A percentile compares a stretch with the other conserved stretches of the same genome.
Evolutionary conservation across 2,888 invertebrate species (phyloP).

Genomic region (Chalcosyrphus nemorum): DNA sequence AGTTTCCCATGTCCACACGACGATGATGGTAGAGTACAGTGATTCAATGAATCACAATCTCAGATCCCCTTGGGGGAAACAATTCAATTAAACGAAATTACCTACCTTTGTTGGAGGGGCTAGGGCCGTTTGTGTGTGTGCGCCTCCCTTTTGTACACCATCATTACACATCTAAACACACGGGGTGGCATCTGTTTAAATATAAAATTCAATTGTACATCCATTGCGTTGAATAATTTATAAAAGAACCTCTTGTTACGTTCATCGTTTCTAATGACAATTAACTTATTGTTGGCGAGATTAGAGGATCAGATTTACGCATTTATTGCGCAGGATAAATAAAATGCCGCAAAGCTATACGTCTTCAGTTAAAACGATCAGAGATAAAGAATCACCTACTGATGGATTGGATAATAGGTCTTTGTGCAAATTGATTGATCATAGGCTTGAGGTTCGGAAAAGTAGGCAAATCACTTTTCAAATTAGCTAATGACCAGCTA

Average conservation of each 20-base stretch:
- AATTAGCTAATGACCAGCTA: constrained; percentile 3
- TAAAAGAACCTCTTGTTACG: constrained; percentile 31
- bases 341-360: neutral
- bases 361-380: too few species aligned
- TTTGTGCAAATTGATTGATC: constrained; percentile 22
- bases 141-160: neutral
- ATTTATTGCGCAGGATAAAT: neutral
- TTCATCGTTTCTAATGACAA: constrained; percentile 25
- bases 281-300: constrained; percentile 17
- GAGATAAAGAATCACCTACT: too few species aligned
- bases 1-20: constrained; percentile 34
- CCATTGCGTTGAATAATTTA: constrained; percentile 62
- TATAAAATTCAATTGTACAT: constrained; percentile 48
- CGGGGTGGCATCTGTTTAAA: constrained; percentile 15
- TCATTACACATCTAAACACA: neutral
- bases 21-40: constrained; percentile 1
- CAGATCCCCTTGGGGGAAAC: constrained; percentile 58
- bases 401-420: neutral
- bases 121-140: constrained; percentile 13
- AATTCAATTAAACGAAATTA: constrained; percentile 69
- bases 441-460: neutral
- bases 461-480: neutral
- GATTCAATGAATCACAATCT: constrained; percentile 62
- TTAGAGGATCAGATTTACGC: constrained; percentile 23
- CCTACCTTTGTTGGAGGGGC: constrained; percentile 59